Base-by-base conservation (phyloP, 2,888 invertebrate genomes). In the Diloba caeruleocephala region DNA sequence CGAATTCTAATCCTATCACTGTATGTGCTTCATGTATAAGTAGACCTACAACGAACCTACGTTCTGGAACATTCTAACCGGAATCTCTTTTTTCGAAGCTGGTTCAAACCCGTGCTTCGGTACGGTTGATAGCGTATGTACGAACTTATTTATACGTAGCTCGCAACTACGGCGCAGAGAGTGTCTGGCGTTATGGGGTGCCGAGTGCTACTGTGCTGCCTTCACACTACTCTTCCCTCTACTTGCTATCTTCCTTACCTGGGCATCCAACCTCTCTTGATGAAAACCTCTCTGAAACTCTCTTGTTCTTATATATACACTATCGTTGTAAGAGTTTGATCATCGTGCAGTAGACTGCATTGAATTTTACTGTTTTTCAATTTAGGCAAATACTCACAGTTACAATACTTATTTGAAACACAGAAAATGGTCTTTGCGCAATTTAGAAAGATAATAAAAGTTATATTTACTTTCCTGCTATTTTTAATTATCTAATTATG, bases 181-280 rank as follows among this genome's bases (percentile, higher is more conserved):
- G 76, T 82, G 87, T 88, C 88, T 84, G 74, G 75, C 79, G 78
- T 74, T 73, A 75, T 72, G 76, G 83, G 81, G 84, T 76, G 82
- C 76, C 78, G 83, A 84, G 84, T 81, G 71, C 69, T 63, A 55
- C 58, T 15, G 54, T 58, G 87, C 74, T 48, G 34, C 78, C 74
- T 86, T 87, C 70, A 64, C n/a, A 53, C 37, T 7, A 51, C 53
- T 53, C n/a, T 2, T 23, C 13, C 12, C 6, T 12, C 31, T 19
- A 37, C 50, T 34, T 32, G 14, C 14, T 26, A 1, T 9, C 2
- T n/a, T 8, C 37, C 21, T 31, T 1, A 10, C 17, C 9, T 34
- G 26, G n/a, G 7, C 5, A 6, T 1, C 1, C 10, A 3, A 7
- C 0, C 6, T 3, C 9, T 25, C 8, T 8, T 28, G 6, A 4